phyloP scores from a whole-genome alignment of 1,140 invertebrate genomes.

The Yoshiicerus persimilis region DNA sequence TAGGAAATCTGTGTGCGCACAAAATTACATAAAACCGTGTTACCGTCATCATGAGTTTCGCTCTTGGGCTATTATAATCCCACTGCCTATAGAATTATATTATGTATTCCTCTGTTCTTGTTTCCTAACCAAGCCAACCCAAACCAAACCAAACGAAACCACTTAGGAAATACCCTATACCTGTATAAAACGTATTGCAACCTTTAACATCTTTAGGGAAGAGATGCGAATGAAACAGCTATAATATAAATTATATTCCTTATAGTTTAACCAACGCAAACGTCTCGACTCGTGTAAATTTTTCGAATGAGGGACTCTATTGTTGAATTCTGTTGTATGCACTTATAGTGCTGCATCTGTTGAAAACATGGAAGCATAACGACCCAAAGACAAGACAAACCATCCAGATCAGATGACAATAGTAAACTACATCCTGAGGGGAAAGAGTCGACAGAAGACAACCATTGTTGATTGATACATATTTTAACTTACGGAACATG shows the following conservation, averaged over 20 bases:
- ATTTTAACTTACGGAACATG: neutral
- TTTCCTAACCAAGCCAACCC: too few relatives aligned
- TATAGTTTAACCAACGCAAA: too few relatives aligned
- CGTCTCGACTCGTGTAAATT: neutral
- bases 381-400: neutral
- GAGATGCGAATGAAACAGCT: neutral
- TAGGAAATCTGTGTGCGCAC: too few relatives aligned
- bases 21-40: too few relatives aligned
- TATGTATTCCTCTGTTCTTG: too few relatives aligned
- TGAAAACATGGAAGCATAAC: neutral
- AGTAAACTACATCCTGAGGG: constrained; percentile 16
- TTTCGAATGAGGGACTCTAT: neutral
- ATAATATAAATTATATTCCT: too few relatives aligned
- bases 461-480: neutral
- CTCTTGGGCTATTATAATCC: too few relatives aligned
- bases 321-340: neutral
- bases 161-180: too few relatives aligned
- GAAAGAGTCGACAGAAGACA: neutral
- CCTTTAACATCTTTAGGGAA: neutral
- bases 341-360: neutral
- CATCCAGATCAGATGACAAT: neutral
- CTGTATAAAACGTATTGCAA: too few relatives aligned
- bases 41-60: too few relatives aligned
- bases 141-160: too few relatives aligned
- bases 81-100: too few relatives aligned